phyloP scores from a whole-genome alignment of 2,113 vertebrate species.

The Strigops habroptila region DNA sequence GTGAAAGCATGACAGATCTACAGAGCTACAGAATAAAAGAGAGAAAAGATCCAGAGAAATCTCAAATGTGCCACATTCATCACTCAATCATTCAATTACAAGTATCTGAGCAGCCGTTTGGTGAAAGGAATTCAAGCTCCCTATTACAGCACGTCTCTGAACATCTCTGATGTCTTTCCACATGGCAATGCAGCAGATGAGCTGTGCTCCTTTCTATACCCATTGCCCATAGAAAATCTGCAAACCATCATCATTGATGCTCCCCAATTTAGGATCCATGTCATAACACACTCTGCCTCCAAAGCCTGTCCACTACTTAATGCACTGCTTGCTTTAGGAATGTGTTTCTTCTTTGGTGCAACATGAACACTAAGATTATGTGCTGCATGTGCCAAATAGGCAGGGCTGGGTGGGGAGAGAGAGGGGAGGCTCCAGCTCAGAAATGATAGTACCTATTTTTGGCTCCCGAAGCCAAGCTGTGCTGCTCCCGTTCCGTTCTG shows the following conservation, averaged over 20 bases:
- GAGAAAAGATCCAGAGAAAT: background rate
- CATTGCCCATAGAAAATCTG: background rate
- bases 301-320: background rate
- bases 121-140: background rate
- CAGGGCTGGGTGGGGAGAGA: slow-evolving; percentile 17
- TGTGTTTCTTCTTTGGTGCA: background rate
- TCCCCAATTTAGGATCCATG: slow-evolving; percentile 3
- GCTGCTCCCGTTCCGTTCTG: slow-evolving; percentile 38
- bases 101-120: background rate
- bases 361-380: background rate
- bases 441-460: slow-evolving; percentile 68
- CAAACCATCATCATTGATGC: background rate
- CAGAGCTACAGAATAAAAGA: background rate
- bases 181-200: background rate
- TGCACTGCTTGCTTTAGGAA: background rate
- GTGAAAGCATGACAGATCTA: background rate
- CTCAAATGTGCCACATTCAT: background rate
- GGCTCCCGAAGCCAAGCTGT: background rate
- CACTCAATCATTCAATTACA: background rate
- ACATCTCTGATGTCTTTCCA: background rate
- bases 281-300: background rate
- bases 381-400: slow-evolving; percentile 35
- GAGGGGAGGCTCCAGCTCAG: slow-evolving; percentile 51
- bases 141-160: background rate
- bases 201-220: background rate